Percentiles rank a stretch among this genome's conserved stretches.
Evolutionary conservation across 2,113 vertebrate species (phyloP).

Genomic region (Condylura cristata): DNA sequence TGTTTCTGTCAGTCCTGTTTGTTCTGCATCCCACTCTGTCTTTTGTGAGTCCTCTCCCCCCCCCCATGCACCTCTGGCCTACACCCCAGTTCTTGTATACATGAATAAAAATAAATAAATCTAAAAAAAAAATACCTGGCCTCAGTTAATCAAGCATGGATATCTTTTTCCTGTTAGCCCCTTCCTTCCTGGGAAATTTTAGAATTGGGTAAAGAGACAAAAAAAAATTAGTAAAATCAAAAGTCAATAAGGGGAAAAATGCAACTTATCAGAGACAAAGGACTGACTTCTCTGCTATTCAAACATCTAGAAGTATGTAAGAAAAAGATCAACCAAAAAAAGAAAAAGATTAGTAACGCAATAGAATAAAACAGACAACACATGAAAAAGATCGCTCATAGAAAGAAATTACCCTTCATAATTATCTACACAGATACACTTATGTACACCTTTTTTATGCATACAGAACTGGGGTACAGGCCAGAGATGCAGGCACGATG

Average conservation of each 20-base stretch:
- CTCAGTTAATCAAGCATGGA: not conserved
- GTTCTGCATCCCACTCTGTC: too few relatives aligned
- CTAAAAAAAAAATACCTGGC: not conserved
- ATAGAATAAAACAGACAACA: not conserved
- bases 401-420: not conserved
- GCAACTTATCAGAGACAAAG: not conserved
- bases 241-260: not conserved
- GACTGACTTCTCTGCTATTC: not conserved
- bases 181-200: not conserved
- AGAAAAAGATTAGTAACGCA: not conserved
- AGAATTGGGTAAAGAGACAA: not conserved
- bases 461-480: too few relatives aligned
- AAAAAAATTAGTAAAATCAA: not conserved
- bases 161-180: not conserved
- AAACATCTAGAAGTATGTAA: slow-evolving; percentile 33
- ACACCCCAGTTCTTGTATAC: too few relatives aligned
- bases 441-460: not conserved
- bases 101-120: too few relatives aligned
- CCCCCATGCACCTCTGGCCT: too few relatives aligned
- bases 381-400: not conserved
- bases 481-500: too few relatives aligned
- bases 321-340: not conserved
- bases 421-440: not conserved
- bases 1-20: too few relatives aligned
- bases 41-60: too few relatives aligned